Conservation (phyloP, 1,140 invertebrate species). For the Acarapis woodi region DNA sequence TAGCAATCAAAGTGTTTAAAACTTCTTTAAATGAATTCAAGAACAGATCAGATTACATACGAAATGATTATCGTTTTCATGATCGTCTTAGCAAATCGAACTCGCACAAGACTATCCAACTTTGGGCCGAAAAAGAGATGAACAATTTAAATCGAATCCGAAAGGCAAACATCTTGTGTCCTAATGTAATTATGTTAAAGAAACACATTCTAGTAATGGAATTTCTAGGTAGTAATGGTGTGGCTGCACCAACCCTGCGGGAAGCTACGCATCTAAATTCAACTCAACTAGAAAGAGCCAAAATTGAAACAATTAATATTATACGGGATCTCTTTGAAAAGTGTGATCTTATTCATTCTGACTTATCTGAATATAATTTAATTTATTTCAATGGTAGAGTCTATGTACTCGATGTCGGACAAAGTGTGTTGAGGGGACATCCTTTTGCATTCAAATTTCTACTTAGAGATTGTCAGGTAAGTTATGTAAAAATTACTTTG, state of each 20-base stretch:
- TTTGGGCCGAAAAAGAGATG: slow-evolving; percentile 82
- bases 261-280: slow-evolving; percentile 24
- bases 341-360: slow-evolving; percentile 58
- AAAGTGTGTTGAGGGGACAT: slow-evolving; percentile 52
- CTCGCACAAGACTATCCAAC: slow-evolving; percentile 44
- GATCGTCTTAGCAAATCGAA: slow-evolving; percentile 28
- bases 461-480: slow-evolving; percentile 45
- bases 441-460: slow-evolving; percentile 47
- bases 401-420: slow-evolving; percentile 68
- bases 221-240: slow-evolving; percentile 45
- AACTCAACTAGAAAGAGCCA: slow-evolving; percentile 3
- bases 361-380: slow-evolving; percentile 72
- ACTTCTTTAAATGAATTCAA: slow-evolving; percentile 68
- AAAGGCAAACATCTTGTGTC: slow-evolving; percentile 32
- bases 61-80: slow-evolving; percentile 52
- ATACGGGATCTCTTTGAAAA: slow-evolving; percentile 42
- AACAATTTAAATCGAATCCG: slow-evolving; percentile 32
- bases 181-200: slow-evolving; percentile 46
- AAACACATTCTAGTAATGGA: slow-evolving; percentile 65
- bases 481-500: slow-evolving; percentile 16
- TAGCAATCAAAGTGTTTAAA: slow-evolving; percentile 66
- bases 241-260: slow-evolving; percentile 50
- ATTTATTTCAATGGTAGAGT: slow-evolving; percentile 43
- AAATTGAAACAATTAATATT: slow-evolving; percentile 14
- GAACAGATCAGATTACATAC: slow-evolving; percentile 57